These are phyloP conservation scores for Poecilia gillii DNA, from an alignment of 2,797 vertebrate genomes.

Conservation along the genomic window DNA sequence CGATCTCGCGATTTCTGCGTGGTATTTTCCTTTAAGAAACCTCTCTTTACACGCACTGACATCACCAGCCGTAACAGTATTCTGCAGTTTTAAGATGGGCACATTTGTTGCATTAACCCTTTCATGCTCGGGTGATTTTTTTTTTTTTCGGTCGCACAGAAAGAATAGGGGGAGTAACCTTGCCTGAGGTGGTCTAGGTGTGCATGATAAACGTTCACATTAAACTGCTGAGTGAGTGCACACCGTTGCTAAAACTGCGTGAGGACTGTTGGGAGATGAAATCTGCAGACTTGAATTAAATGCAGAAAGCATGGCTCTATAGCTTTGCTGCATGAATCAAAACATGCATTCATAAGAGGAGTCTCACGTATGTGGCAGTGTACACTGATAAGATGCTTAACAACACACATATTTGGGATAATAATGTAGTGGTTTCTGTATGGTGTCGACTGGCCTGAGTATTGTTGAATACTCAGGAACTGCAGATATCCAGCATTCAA, in stretches of 20 bases:
- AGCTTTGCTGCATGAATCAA: slow-evolving; percentile 47
- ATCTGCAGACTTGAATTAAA: slow-evolving; percentile 59
- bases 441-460: not conserved
- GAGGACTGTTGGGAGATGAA: slow-evolving; percentile 52
- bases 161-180: not conserved
- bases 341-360: slow-evolving; percentile 47
- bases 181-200: not conserved
- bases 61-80: not conserved
- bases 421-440: slow-evolving; percentile 21
- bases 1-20: not conserved
- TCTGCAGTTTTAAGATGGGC: slow-evolving; percentile 8
- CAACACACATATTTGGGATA: no score
- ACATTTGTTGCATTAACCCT: slow-evolving; percentile 6
- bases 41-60: not conserved
- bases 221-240: slow-evolving; percentile 17
- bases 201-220: not conserved
- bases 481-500: not conserved
- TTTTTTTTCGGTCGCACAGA: not conserved
- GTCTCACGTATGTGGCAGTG: not conserved
- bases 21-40: not conserved
- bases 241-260: slow-evolving; percentile 60
- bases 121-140: not conserved
- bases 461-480: not conserved
- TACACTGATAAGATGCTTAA: not conserved
- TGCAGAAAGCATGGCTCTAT: slow-evolving; percentile 45